Evolutionary conservation across 2,888 invertebrate genomes (phyloP), one percentile per base, ranked within the genome.

Genomic region (Stegana nigrithorax): DNA sequence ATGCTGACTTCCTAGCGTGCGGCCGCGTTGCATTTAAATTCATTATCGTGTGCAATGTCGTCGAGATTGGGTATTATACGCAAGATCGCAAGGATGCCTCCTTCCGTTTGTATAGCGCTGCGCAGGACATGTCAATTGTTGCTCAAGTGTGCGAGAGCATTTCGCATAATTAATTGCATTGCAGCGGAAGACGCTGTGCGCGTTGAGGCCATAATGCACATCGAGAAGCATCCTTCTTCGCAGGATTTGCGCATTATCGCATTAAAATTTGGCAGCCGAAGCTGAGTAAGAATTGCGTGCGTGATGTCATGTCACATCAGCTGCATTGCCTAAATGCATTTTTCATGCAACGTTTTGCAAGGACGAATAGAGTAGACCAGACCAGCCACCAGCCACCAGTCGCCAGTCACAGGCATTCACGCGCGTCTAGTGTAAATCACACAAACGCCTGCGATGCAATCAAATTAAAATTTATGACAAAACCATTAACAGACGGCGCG

Each of bases 381-480:
- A 36, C n/a, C n/a, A n/a, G 10, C n/a, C n/a, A n/a, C 12, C n/a
- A 44, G 44, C 17, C 17, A 44, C 4, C 17, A 12, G 17, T 3
- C 44, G n/a, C 17, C 21, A 55, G 32, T 32, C 36, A 55, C 32
- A 32, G 5, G 26, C 21, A 7, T 32, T 12, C 53, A 55, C 32
- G 53, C 36, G 32, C 17, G 6, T 19, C 10, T 32, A 12, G 27
- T 8, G 36, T 55, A 55, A 36, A 55, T 55, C 32, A 36, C 36
- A 21, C 12, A 47, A n/a, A 47, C n/a, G n/a, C 25, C 60, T 25
- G 63, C 68, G 74, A 67, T 71, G 72, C 75, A 73, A 76, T 77
- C 77, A 78, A 76, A 77, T 76, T 76, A 77, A 76, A 77, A 76
- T 76, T 76, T 76, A 76, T 76, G 76, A 75, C 74, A 75, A 76